Base-by-base conservation (phyloP, 1,140 invertebrate genomes). In the Portunus trituberculatus region DNA sequence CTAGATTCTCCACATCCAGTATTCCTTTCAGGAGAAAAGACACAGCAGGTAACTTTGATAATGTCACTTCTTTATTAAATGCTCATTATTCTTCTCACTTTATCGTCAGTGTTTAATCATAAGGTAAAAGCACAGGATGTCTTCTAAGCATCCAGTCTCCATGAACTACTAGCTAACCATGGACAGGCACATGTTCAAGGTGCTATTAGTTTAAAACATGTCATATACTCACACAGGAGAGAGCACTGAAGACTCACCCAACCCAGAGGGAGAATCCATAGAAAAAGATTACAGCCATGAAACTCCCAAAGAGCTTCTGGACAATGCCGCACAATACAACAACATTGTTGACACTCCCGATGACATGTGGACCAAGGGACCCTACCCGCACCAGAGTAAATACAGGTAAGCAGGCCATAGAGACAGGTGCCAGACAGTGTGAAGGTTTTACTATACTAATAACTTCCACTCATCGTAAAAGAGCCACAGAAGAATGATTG, bases 351-450 rank as follows among this genome's bases (percentile, higher is more conserved):
- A 31, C 1, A 39, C 76, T 86, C 92, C 48, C 16, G 92, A 93
- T 86, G 92, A 93, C 52, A 39, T 93, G 6, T 93, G 92, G 92
- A 93, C 84, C 29, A 10, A 93, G 52, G 92, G 92, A 52, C 92
- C 92, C 8, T 93, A 93, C 87, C 92, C 92, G 4, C 82, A 93
- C 29, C 48, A 93, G 16, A 93, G 92, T 82, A 88, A 88, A 59
- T 93, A 86, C 32, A 93, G 83, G 92, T 93, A 88, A 93, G 28
- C 14, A 76, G 28, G 8, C 16, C 12, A 10, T 59, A 20, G 16
- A 59, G 12, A 59, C 52, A 59, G 1, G 52, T 59, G 8, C 0
- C 0, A 10, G 52, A 39, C 52, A 59, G 10, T 59, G 52, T 59
- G 52, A 20, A 20, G 52, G 52, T 52, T 84, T 84, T 20, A 28